Evolutionary conservation across 2,797 vertebrate species (phyloP).

Genomic region (Molossus alvarezi): DNA sequence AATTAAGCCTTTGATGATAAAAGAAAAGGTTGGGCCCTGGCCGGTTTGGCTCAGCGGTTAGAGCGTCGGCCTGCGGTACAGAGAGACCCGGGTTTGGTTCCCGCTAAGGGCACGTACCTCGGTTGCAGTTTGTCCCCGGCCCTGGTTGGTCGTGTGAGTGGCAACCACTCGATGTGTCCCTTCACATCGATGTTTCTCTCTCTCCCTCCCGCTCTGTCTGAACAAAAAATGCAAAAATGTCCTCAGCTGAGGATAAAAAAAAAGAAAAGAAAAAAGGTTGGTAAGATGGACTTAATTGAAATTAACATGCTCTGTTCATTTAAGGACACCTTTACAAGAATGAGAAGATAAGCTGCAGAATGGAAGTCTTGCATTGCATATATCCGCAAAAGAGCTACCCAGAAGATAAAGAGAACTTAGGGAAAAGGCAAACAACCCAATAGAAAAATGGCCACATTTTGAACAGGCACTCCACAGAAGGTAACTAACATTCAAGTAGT

Average conservation of each 20-base stretch:
- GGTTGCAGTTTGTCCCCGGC: no score
- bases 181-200: no score
- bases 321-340: slow-evolving; percentile 27
- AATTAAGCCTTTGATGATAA: slow-evolving; percentile 46
- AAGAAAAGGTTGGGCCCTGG: neutral
- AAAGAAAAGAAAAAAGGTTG: neutral
- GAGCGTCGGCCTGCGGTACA: no score
- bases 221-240: no score
- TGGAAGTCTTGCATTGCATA: neutral
- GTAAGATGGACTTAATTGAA: neutral
- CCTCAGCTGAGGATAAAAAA: neutral
- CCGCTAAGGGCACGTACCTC: no score
- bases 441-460: slow-evolving; percentile 39
- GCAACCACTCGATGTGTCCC: no score
- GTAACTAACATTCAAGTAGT: neutral
- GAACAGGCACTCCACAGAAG: neutral
- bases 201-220: no score
- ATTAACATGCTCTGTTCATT: neutral
- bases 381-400: neutral
- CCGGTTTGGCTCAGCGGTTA: no score
- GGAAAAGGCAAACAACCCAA: neutral
- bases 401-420: neutral
- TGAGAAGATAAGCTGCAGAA: slow-evolving; percentile 17
- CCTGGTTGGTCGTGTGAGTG: no score
- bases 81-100: no score